Evolutionary conservation across 2,888 invertebrate genomes (phyloP), one percentile per base, ranked within the genome.

Genomic region (Nomada fabriciana): DNA sequence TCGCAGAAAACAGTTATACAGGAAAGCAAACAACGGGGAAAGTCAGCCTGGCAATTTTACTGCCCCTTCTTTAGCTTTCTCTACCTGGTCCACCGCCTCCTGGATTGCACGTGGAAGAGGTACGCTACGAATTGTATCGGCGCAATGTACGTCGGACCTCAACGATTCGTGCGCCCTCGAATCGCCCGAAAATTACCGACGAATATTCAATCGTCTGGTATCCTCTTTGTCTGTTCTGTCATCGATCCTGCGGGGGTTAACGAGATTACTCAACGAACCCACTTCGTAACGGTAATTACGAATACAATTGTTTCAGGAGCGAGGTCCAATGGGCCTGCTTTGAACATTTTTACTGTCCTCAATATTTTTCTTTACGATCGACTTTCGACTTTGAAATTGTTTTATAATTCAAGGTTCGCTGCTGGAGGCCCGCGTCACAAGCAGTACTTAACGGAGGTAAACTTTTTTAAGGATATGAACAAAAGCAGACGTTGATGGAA

Each of bases 1-100:
- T 82, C 74, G 55, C 57, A 79, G 76, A 68, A 80, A 84, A 82
- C 65, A 71, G 75, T 74, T 74, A 69, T 50, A 53, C 29, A 11
- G 57, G 43, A 63, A 61, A 11, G 52, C 20, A 79, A 80, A 77
- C 71, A 77, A 25, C 42, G 57, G 69, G 47, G 74, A 77, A 77
- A 78, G 53, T 79, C 59, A 64, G 61, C 7, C 23, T 13, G 36
- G 1, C 43, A 7, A 29, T 67, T 78, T 75, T 83, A 80, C 9
- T 70, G 47, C 55, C 18, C 13, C 11, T 3, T 3, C 7, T 29
- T 20, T 25, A 43, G 2, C 15, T 20, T 36, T 25, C 29, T 53
- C 55, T 76, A 76, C 76, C 80, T 83, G 72, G 11, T 29, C 18
- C 23, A 13, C 18, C 1, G 11, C 25, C 64, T 76, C 60, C 61